Base-by-base conservation (phyloP, 2,797 vertebrate genomes). In the Rhynchonycteris naso region DNA sequence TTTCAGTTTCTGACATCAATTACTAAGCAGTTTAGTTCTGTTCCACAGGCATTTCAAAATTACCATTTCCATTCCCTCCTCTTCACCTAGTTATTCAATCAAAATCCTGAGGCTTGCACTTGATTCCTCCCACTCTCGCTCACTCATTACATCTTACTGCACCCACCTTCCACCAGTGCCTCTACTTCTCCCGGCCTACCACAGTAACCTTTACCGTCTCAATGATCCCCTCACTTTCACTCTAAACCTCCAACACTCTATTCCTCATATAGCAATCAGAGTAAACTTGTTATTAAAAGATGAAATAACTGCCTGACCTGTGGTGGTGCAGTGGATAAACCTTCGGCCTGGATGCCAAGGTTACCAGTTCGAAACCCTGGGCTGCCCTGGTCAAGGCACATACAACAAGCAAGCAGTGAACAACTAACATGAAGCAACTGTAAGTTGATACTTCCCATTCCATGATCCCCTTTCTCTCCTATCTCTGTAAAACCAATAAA, bases 11-110 rank as follows among this genome's bases (percentile, higher is more conserved):
- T 72, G 52, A 87, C 30, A 4, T 50, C 83, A 61, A 43, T 43
- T 69, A 30, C 43, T 76, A 91, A 90, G 74, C 21, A 96, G 47
- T 72, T 90, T 56, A 85, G 28, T 90, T 89, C 78, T 94, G 14
- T 38, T 79, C 89, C 86, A 74, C 82, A 89, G 58, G 43, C 52
- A 89, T 66, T 72, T 89, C 61, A 88, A 61, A 88, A 33, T 58
- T 92, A 72, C 33, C 19, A 75, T 22, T 35, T 43, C 56, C 54
- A 52, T 65, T 65, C 56, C 85, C 16, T 61, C 28, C 54, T 47
- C 22, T 56, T 91, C 2, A 26, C 33, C n/a, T n/a, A 43, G 21
- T 38, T 68, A 52, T 66, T n/a, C 43, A 52, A 72, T n/a, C 43
- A 68, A 65, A 85, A 58, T 59, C 47, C 75, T 61, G 47, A 89